A percentile compares a stretch with the other conserved stretches of the same genome.
These are phyloP conservation scores for Anabas testudineus DNA, from an alignment of 2,797 vertebrate species.

Conservation along the genomic window DNA sequence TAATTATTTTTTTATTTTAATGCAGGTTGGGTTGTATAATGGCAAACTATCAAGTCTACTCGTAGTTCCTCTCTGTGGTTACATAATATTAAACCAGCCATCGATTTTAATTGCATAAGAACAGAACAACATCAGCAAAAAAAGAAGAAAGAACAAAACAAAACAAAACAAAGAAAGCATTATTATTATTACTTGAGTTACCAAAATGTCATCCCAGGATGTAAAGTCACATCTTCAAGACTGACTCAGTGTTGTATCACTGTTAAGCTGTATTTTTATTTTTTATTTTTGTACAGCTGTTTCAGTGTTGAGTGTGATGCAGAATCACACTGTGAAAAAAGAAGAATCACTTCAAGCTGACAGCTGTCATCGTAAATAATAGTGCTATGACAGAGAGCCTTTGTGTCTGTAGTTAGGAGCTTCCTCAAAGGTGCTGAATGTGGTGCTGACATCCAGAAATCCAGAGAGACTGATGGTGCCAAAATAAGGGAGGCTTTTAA, in stretches of 20 bases:
- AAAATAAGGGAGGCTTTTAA: too few relatives aligned
- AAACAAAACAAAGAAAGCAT: neutral
- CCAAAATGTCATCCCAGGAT: neutral
- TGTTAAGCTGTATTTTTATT: neutral
- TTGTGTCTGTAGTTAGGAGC: too few relatives aligned
- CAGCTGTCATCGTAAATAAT: neutral
- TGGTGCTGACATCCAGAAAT: too few relatives aligned
- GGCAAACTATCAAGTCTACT: constrained; percentile 20
- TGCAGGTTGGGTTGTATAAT: constrained; percentile 32
- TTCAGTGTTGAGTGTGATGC: neutral
- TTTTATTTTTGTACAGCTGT: neutral
- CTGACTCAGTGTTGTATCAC: neutral
- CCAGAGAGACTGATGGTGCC: too few relatives aligned
- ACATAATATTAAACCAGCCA: constrained; percentile 47
- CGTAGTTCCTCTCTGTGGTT: constrained; percentile 20
- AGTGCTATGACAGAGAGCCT: too few relatives aligned
- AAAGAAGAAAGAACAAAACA: neutral
- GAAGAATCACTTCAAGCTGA: neutral
- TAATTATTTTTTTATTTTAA: neutral
- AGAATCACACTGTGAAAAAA: too few relatives aligned
- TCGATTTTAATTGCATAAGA: constrained; percentile 50
- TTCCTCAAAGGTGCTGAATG: too few relatives aligned
- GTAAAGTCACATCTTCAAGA: neutral
- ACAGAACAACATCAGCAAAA: constrained; percentile 13
- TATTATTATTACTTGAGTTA: neutral